Conservation (phyloP, 2,797 vertebrate genomes). For the Hyperoplus immaculatus region DNA sequence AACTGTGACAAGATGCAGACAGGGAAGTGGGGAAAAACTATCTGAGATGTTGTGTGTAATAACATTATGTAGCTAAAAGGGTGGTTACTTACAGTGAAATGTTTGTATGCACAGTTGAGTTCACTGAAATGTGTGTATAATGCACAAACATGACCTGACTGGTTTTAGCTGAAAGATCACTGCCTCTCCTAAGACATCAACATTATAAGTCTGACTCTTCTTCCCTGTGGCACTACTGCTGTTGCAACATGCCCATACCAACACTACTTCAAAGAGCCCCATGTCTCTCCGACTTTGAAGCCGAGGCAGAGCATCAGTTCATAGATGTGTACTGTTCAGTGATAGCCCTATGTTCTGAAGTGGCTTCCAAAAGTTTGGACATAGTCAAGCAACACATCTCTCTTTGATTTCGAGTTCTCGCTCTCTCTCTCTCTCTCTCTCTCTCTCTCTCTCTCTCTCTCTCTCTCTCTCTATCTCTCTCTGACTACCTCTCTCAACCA, state of each 20-base stretch:
- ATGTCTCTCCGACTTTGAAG: neutral
- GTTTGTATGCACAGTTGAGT: neutral
- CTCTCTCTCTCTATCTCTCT: no score
- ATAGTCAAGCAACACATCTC: neutral
- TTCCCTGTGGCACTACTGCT: neutral
- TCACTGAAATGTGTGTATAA: neutral
- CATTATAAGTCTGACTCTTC: neutral
- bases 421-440: no score
- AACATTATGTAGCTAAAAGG: neutral
- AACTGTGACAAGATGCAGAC: constrained; percentile 14
- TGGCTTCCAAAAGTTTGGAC: neutral
- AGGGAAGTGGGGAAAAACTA: constrained; percentile 13
- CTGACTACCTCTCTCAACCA: neutral
- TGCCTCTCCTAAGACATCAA: neutral
- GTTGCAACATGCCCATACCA: neutral
- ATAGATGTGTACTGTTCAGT: neutral
- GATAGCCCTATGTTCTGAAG: neutral
- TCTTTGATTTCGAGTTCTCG: neutral
- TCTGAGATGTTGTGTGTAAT: neutral
- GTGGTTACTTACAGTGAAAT: neutral
- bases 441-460: no score
- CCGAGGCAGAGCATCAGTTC: neutral
- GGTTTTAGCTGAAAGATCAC: neutral
- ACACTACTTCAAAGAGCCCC: neutral
- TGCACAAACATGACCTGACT: neutral